A percentile compares a stretch with the other conserved stretches of the same genome.
Evolutionary conservation across 2,888 invertebrate genomes (phyloP).

Genomic region (Perithous albicinctus): DNA sequence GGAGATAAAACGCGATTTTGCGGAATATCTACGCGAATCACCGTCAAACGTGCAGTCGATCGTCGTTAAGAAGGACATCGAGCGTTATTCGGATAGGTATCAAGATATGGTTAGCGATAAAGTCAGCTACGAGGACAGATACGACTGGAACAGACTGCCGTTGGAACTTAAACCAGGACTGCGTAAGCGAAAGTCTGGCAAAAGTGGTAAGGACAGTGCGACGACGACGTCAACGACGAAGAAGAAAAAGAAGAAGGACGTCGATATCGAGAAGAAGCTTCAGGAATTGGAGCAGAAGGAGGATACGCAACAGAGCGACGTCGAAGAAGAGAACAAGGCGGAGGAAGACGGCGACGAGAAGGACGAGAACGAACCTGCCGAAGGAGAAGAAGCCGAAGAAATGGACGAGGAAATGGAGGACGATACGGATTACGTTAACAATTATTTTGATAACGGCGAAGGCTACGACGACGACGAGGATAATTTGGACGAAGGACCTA

Average conservation of each 20-base stretch:
- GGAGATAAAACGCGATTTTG: constrained; percentile 90
- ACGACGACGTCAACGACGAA: too few species aligned
- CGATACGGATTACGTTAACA: constrained; percentile 94
- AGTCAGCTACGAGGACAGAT: constrained; percentile 74
- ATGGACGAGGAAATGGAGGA: constrained; percentile 94
- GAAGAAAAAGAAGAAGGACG: constrained; percentile 75
- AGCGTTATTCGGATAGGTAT: constrained; percentile 81
- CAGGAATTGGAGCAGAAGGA: constrained; percentile 90
- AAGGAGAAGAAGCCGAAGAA: constrained; percentile 89
- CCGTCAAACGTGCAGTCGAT: constrained; percentile 85
- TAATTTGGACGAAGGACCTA: constrained; percentile 93
- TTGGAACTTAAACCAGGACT: constrained; percentile 75
- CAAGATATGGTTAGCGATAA: constrained; percentile 75
- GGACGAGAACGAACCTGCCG: constrained; percentile 86
- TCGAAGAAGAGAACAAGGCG: constrained; percentile 85
- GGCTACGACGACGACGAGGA: constrained; percentile 95
- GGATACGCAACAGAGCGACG: constrained; percentile 79
- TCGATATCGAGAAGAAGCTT: constrained; percentile 84
- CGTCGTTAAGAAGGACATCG: constrained; percentile 80
- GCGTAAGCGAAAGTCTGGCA: constrained; percentile 71
- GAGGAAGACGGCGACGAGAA: constrained; percentile 86
- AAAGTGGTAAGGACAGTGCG: neutral
- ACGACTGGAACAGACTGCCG: constrained; percentile 81
- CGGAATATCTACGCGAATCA: constrained; percentile 90
- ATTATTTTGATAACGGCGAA: constrained; percentile 95